Base-by-base conservation (phyloP, 2,797 vertebrate species). In the Knipowitschia caucasica region DNA sequence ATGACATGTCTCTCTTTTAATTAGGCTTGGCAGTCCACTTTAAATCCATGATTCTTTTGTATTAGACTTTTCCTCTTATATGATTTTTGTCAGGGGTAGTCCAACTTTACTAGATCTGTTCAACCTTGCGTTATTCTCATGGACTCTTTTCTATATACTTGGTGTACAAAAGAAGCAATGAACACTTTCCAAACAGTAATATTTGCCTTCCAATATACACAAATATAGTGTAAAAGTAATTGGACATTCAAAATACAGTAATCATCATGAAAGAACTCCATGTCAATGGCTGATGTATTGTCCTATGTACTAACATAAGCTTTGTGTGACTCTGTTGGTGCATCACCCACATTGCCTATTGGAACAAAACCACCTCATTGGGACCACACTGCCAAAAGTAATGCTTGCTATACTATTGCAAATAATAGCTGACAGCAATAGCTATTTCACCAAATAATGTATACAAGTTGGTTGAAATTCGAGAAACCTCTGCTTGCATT, bases 301-400 rank as follows among this genome's bases (percentile, higher is more conserved):
- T 78, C 78, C 80, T 71, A 78, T 77, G 68, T 81, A 90, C 77
- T 67, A 87, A 87, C 78, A 84, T 80, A 69, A 83, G 63, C 75
- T 72, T 69, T 80, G 73, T 86, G 73, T 85, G 78, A 73, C 73
- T 72, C 60, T 83, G 77, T 84, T 72, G 66, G 80, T 83, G 82
- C 75, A 80, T 80, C 76, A 78, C 71, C 54, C 78, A 69, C 75
- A 71, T 64, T 77, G 61, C 71, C 68, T 75, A 75, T 79, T 65
- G 78, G 66, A 59, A 67, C 75, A 64, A 72, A 74, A 81, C 58
- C 77, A 79, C 72, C 63, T 74, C 82, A 83, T 78, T 76, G 59
- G 80, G 68, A 69, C 60, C 72, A 75, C 81, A 77, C 80, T 84
- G 80, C 49, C 56, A 76, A 73, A 81, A 74, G 79, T 74, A 62